Conservation (phyloP, 2,113 vertebrate genomes). For the Oreochromis tanganicae region DNA sequence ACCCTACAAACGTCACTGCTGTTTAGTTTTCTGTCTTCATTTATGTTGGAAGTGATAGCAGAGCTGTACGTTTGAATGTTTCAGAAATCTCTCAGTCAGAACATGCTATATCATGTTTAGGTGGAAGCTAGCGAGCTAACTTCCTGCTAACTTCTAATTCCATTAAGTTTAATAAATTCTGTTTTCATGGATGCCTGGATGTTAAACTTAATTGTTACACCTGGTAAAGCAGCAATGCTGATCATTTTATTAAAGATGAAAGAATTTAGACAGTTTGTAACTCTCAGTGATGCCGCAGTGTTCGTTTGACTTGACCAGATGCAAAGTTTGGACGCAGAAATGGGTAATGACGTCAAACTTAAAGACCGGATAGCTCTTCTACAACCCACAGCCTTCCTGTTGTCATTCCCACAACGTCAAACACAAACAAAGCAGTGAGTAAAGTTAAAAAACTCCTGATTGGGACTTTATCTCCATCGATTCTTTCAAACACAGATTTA, state of each 20-base stretch:
- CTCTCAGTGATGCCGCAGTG: neutral
- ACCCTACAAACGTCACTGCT: neutral
- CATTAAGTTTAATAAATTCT: accelerated
- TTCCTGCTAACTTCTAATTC: neutral
- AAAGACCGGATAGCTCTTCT: neutral
- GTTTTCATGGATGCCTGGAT: neutral
- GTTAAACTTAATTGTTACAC: neutral
- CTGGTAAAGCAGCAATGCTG: accelerated
- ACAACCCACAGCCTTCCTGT: neutral
- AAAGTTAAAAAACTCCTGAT: neutral
- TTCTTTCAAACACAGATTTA: neutral
- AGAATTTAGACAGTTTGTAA: accelerated
- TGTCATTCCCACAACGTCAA: neutral
- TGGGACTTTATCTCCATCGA: neutral
- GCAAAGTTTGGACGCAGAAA: neutral
- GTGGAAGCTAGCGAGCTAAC: accelerated
- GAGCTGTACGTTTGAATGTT: accelerated
- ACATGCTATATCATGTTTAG: neutral
- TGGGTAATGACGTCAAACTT: neutral
- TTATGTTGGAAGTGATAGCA: accelerated
- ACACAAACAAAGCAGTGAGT: neutral
- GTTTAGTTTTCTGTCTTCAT: neutral
- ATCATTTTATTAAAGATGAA: neutral
- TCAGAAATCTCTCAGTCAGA: neutral
- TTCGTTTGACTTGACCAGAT: neutral